Conservation (phyloP, 2,797 vertebrate species). For the Balearica regulorum region DNA sequence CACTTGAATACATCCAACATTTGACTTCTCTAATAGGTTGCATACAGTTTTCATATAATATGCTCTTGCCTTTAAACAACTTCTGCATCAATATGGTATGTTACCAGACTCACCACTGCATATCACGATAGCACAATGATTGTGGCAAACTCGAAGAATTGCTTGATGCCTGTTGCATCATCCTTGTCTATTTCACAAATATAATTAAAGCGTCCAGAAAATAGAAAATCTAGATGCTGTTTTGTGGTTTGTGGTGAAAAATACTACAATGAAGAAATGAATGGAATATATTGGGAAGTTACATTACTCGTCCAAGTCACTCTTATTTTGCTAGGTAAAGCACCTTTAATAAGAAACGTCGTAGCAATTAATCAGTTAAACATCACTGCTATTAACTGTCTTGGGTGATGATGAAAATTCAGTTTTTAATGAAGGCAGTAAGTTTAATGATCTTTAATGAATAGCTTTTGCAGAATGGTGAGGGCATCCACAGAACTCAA, state of each 20-base stretch:
- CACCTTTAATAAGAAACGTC: neutral
- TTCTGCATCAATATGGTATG: constrained; percentile 47
- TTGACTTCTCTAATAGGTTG: constrained; percentile 35
- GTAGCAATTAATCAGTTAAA: neutral
- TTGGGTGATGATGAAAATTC: neutral
- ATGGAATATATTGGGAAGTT: neutral
- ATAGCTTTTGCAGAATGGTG: constrained; percentile 40
- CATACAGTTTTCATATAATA: neutral
- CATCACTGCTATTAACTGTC: neutral
- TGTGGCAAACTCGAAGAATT: neutral
- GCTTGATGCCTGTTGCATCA: constrained; percentile 10
- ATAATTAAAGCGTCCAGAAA: constrained; percentile 30
- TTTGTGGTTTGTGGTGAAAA: neutral
- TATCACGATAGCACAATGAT: constrained; percentile 4
- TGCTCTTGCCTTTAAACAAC: constrained; percentile 17
- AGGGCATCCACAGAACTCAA: constrained; percentile 2
- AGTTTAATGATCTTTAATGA: neutral
- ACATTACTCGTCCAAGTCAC: neutral
- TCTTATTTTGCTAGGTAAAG: neutral
- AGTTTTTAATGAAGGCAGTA: neutral
- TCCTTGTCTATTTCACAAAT: constrained; percentile 46
- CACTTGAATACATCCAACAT: constrained; percentile 44
- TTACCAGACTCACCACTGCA: constrained; percentile 20
- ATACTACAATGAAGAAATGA: neutral
- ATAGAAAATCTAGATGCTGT: neutral